Conservation (phyloP, 1,140 invertebrate species). For the Adelges cooleyi region DNA sequence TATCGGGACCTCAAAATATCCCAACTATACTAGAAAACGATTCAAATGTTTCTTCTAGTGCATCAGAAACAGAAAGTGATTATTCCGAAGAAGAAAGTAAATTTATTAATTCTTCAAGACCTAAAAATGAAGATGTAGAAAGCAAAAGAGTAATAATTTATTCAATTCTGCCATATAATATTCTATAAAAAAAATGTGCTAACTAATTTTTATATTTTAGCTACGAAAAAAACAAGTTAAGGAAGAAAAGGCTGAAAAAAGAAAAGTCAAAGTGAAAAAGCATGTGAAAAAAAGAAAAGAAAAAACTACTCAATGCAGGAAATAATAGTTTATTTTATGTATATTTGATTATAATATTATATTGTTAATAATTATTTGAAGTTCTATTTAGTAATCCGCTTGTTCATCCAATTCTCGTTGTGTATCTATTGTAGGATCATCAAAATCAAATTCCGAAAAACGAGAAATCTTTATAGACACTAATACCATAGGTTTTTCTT, state of each 20-base stretch:
- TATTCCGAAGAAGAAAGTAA: slow-evolving; percentile 45
- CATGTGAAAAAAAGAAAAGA: slow-evolving; percentile 87
- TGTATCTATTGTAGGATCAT: neutral
- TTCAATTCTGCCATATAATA: slow-evolving; percentile 5
- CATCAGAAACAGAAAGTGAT: slow-evolving; percentile 36
- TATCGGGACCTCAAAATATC: slow-evolving; percentile 53
- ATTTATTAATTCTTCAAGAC: slow-evolving; percentile 56
- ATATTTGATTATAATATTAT: too few relatives aligned
- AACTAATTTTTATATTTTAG: slow-evolving; percentile 37
- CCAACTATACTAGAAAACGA: slow-evolving; percentile 40
- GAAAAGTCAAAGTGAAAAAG: slow-evolving; percentile 88
- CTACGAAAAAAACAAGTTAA: slow-evolving; percentile 73
- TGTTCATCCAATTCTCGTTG: too few relatives aligned
- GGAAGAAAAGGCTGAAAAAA: slow-evolving; percentile 78
- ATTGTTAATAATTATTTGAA: too few relatives aligned
- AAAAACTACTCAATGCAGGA: slow-evolving; percentile 40
- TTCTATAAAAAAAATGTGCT: neutral
- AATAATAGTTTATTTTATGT: slow-evolving; percentile 3
- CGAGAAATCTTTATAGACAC: neutral
- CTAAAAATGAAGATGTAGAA: slow-evolving; percentile 74
- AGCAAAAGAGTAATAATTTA: slow-evolving; percentile 56
- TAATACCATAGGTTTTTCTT: neutral
- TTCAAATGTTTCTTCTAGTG: slow-evolving; percentile 20
- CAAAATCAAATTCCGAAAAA: neutral
- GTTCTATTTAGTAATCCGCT: too few relatives aligned